Evolutionary conservation across 1,140 invertebrate species (phyloP), one percentile per base, ranked within the genome.

Genomic region (Lordiphosa mommai): DNA sequence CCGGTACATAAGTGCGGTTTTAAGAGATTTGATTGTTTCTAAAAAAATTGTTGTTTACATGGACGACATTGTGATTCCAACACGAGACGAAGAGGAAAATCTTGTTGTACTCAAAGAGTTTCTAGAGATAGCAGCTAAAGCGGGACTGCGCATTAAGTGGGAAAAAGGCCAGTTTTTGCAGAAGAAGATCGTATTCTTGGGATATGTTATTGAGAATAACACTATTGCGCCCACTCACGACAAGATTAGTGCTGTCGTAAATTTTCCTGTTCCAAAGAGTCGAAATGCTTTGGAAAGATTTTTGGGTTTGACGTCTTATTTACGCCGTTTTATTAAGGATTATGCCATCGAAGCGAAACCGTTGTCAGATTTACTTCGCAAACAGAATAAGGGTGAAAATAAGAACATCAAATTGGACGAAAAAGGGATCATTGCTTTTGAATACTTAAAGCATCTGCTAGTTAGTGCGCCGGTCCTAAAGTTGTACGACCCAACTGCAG

Each of bases 41-140:
- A n/a, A n/a, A n/a, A n/a, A n/a, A n/a, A n/a, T 40, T 8, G 16
- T 47, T 58, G 27, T 29, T n/a, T n/a, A 29, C 14, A 41, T 41
- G 38, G 14, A 41, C 16, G 38, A 41, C 14, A 17, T 17, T 13
- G 16, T 41, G 9, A 41, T 41, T 41, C 38, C 14, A 3, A 9
- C 38, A 3, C 2, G 20, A 3, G 20, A 20, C 14, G 38, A 16
- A 13, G 16, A 14, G 14, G 38, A 41, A 12, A 9, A 13, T 9
- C 13, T 41, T 13, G 12, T 10, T 3, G 9, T 13, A 14, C 9
- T 41, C 4, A 9, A 41, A 17, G 14, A 41, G 20, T n/a, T n/a
- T n/a, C n/a, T n/a, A n/a, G n/a, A n/a, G n/a, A n/a, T n/a, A n/a
- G n/a, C n/a, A n/a, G n/a, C 3, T 10, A 12, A 17, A 5, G 14